Base-by-base conservation (phyloP, 1,140 invertebrate species). In the Aradophagus sp. region DNA sequence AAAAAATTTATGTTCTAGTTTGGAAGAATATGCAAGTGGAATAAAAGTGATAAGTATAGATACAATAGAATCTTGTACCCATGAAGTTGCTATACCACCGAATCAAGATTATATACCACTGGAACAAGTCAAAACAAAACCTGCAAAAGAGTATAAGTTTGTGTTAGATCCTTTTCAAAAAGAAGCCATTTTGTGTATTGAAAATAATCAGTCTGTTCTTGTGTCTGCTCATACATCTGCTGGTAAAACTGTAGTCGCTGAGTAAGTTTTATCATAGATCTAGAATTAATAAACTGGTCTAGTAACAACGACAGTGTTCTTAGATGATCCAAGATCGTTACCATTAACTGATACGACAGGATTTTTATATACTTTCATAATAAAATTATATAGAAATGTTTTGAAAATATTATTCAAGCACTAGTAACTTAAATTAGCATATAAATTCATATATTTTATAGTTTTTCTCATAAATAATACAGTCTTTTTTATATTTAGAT, bases 181-280 rank as follows among this genome's bases (percentile, higher is more conserved):
- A 76, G 95, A 99, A 87, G 97, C 98, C 2, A 95, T 99, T 56
- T 85, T 95, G 16, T 99, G 98, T 85, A 93, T 99, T 69, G 97
- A 99, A 80, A 99, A 99, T 84, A 71, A 97, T 80, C 97, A 96
- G 78, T 99, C 97, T 13, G 97, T 99, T 6, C 87, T 99, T 13
- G 98, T 99, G 0, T 99, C 97, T 0, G 98, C 98, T 17, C 98
- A 99, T 83, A 99, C 98, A 3, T 99, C 97, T 11, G 97, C 98
- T 59, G 98, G 98, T 1, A 71, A 71, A 61, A 71, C 68, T 32
- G 98, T 99, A 13, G 96, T 99, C 26, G 98, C 97, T 20, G 96
- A 99, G 93, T 98, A 91, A 89, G 93, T 76, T 48, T n/a, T n/a
- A n/a, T 35, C 3, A 32, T 53, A 31, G n/a, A 59, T 32, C n/a